These are phyloP conservation scores for Prostheceraeus crozeri DNA, from an alignment of 2,888 invertebrate species.

Conservation along the genomic window DNA sequence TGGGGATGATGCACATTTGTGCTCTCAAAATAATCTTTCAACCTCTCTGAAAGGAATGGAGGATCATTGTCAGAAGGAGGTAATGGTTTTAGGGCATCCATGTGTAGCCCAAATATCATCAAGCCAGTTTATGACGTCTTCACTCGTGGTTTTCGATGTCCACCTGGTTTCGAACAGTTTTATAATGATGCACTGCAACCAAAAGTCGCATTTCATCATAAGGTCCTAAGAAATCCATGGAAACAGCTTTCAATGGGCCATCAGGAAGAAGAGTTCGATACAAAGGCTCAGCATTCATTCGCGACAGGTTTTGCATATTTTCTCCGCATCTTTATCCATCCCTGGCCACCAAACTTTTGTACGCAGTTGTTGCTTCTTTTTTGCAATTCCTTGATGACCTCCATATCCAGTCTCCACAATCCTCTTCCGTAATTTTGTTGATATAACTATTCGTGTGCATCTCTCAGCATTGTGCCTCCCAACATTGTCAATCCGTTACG, in stretches of 20 bases:
- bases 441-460: too few species aligned
- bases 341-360: slow-evolving; percentile 44
- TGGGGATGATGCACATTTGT: too few species aligned
- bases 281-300: slow-evolving; percentile 42
- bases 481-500: slow-evolving; percentile 38
- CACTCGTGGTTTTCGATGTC: too few species aligned
- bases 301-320: slow-evolving; percentile 38
- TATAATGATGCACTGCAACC: slow-evolving; percentile 37
- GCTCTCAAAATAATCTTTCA: too few species aligned
- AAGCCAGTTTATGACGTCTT: too few species aligned
- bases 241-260: slow-evolving; percentile 39
- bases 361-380: slow-evolving; percentile 39
- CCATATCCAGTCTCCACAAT: too few species aligned
- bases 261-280: slow-evolving; percentile 35
- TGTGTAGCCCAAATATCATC: too few species aligned
- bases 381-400: too few species aligned
- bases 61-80: too few species aligned
- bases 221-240: slow-evolving; percentile 38
- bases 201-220: slow-evolving; percentile 35
- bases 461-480: slow-evolving; percentile 40
- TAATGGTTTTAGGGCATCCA: too few species aligned
- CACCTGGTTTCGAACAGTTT: slow-evolving; percentile 29
- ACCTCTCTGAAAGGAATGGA: too few species aligned
- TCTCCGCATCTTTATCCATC: slow-evolving; percentile 41
- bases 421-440: too few species aligned